Conservation (phyloP, 2,113 vertebrate species). For the Cyanistes caeruleus region DNA sequence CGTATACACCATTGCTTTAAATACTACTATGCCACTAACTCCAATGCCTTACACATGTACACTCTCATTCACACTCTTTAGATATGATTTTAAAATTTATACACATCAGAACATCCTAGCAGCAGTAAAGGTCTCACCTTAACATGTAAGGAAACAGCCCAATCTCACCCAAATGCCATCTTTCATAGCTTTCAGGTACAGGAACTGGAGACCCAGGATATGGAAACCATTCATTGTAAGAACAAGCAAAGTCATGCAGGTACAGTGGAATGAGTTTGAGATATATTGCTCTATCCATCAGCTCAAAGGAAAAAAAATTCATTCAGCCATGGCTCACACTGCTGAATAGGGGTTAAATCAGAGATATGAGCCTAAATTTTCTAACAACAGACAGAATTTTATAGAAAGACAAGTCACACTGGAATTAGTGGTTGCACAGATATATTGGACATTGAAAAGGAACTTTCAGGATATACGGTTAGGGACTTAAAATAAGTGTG, state of each 20-base stretch:
- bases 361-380: not conserved
- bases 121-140: not conserved
- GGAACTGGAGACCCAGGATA: not conserved
- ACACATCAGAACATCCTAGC: not conserved
- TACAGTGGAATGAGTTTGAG: conserved; percentile 30
- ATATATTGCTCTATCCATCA: conserved; percentile 46
- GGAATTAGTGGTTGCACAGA: not conserved
- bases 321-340: not conserved
- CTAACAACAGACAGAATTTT: not conserved
- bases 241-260: conserved; percentile 17
- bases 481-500: not conserved
- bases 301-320: not conserved
- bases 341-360: conserved; percentile 17
- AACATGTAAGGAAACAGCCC: not conserved
- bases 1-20: not conserved
- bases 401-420: not conserved
- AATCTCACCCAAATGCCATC: not conserved
- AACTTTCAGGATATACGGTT: not conserved
- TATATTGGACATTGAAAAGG: not conserved
- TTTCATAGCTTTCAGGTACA: not conserved
- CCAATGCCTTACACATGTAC: not conserved
- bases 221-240: conserved; percentile 26
- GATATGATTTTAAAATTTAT: not conserved
- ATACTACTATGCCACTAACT: not conserved
- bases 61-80: not conserved